These are phyloP conservation scores for Drymonia ruficornis DNA, from an alignment of 2,888 invertebrate species.

Conservation along the genomic window DNA sequence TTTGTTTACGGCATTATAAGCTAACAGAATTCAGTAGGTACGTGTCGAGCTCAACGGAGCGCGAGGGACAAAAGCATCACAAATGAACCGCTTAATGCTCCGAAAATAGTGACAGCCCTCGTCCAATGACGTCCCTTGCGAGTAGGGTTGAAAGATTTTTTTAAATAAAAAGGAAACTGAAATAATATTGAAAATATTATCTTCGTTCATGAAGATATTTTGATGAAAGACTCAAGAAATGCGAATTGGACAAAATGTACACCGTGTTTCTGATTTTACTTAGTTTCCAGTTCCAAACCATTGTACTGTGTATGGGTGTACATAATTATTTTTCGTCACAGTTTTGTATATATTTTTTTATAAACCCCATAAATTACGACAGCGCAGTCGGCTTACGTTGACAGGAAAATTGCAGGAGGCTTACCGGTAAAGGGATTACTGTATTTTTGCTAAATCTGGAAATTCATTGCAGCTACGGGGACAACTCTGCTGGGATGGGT, in stretches of 20 bases:
- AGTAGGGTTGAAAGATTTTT: neutral
- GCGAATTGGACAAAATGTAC: too few species aligned
- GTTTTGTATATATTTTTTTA: neutral
- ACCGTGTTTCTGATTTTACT: too few species aligned
- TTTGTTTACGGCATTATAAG: too few species aligned
- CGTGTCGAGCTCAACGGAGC: slow-evolving; percentile 19
- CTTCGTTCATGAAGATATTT: too few species aligned
- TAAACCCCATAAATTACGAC: neutral
- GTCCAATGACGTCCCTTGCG: slow-evolving; percentile 1
- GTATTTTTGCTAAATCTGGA: neutral
- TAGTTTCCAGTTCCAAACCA: too few species aligned
- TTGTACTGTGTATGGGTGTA: too few species aligned
- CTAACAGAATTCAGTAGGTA: slow-evolving; percentile 14
- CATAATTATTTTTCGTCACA: too few species aligned
- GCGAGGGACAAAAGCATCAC: slow-evolving; percentile 29
- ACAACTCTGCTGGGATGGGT: neutral
- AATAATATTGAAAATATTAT: too few species aligned
- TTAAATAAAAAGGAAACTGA: neutral
- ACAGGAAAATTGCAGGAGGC: neutral
- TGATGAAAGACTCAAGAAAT: too few species aligned
- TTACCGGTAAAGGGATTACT: neutral
- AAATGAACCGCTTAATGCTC: slow-evolving; percentile 35
- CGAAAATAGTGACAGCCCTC: slow-evolving; percentile 23
- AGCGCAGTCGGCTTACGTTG: neutral
- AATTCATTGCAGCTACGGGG: neutral